phyloP scores from a whole-genome alignment of 2,113 vertebrate species.

The Strix uralensis region DNA sequence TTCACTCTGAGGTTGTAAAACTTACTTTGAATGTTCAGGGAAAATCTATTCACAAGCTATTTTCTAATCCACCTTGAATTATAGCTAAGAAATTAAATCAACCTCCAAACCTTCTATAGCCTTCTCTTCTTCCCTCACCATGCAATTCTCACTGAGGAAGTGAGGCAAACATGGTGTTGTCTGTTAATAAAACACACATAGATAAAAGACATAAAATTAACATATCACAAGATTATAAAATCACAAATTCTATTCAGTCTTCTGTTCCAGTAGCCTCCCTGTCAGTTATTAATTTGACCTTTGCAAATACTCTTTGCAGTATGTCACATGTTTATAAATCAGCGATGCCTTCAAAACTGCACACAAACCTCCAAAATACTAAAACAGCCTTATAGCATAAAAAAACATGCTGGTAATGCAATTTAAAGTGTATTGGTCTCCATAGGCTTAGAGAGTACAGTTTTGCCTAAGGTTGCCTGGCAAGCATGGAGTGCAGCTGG shows the following conservation, averaged over 20 bases:
- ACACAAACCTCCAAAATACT: background rate
- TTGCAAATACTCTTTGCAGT: constrained; percentile 23
- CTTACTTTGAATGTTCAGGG: background rate
- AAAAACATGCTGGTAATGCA: background rate
- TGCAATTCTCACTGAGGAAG: background rate
- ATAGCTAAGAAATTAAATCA: constrained; percentile 3
- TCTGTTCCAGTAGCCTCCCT: constrained; percentile 9
- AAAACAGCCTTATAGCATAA: background rate
- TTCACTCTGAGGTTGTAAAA: background rate
- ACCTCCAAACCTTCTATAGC: background rate
- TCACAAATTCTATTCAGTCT: constrained; percentile 37
- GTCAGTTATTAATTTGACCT: constrained; percentile 55
- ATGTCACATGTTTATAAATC: constrained; percentile 3
- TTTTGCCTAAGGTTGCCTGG: background rate
- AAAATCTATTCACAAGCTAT: background rate
- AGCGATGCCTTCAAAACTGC: background rate
- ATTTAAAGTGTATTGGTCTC: background rate
- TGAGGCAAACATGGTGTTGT: background rate
- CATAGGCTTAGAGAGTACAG: background rate
- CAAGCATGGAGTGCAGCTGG: background rate
- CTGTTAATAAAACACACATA: constrained; percentile 42
- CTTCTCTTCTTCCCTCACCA: background rate
- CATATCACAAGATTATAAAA: constrained; percentile 40
- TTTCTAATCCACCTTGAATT: background rate
- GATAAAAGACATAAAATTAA: constrained; percentile 46